Evolutionary conservation across 2,113 vertebrate genomes (phyloP).

Genomic region (Mesembrinibis cayennensis): DNA sequence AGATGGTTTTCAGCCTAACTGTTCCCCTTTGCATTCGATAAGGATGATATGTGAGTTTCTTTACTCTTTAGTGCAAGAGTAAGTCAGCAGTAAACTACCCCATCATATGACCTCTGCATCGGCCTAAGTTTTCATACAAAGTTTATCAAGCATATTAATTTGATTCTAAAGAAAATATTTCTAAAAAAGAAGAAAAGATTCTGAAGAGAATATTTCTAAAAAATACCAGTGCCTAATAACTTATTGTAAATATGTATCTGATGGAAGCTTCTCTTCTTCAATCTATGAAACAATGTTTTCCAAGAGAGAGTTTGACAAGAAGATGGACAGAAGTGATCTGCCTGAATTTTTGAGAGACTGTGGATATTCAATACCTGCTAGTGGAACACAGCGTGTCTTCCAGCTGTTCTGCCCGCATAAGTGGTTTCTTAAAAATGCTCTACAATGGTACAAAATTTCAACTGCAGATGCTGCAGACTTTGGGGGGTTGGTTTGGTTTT

Average conservation of each 20-base stretch:
- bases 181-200: not conserved
- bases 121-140: not conserved
- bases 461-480: not conserved
- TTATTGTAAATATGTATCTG: not conserved
- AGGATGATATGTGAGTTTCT: not conserved
- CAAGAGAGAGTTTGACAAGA: slow-evolving; percentile 26
- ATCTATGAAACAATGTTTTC: slow-evolving; percentile 59
- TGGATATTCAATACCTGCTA: slow-evolving; percentile 8
- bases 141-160: not conserved
- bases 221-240: not conserved
- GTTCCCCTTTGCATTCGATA: not conserved
- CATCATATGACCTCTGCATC: not conserved
- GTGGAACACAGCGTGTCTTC: not conserved
- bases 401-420: not conserved
- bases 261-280: not conserved
- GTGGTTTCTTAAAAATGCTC: not conserved
- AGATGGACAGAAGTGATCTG: slow-evolving; percentile 36
- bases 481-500: not conserved
- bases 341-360: slow-evolving; percentile 44
- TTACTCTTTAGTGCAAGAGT: not conserved
- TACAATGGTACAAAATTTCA: not conserved
- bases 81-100: not conserved
- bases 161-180: not conserved
- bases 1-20: not conserved
- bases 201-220: not conserved